Percentiles rank a stretch among this genome's conserved stretches.
Evolutionary conservation across 2,113 vertebrate species (phyloP).

Genomic region (Notechis scutatus): DNA sequence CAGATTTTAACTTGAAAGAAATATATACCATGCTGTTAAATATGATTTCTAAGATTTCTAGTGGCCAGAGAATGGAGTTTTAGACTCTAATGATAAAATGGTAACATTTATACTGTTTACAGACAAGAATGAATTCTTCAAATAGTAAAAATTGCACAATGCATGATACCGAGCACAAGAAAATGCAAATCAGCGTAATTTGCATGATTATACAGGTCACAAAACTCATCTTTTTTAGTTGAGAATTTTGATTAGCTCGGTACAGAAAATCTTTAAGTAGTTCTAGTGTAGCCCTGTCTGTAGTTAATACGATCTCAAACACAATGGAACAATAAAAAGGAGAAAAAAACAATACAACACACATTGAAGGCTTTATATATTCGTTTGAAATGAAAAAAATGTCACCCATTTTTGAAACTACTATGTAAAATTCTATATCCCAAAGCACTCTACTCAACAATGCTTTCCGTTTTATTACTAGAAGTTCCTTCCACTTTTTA

Average conservation of each 20-base stretch:
- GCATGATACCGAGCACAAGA: neutral
- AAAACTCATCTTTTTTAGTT: neutral
- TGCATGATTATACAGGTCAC: neutral
- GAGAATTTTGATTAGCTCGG: neutral
- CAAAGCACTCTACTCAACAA: neutral
- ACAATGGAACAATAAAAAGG: neutral
- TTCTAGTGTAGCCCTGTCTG: neutral
- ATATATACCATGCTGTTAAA: neutral
- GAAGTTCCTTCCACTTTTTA: neutral
- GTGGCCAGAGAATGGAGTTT: neutral
- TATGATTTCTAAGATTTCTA: neutral
- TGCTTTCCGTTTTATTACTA: neutral
- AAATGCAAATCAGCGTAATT: neutral
- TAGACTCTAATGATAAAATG: neutral
- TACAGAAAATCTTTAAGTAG: neutral
- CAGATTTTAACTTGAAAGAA: neutral
- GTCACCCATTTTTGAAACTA: neutral
- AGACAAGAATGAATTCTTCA: neutral
- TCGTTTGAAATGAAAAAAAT: neutral
- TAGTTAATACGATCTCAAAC: neutral
- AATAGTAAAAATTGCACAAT: neutral
- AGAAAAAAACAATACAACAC: neutral
- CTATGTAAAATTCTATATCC: neutral
- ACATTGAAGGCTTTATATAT: neutral
- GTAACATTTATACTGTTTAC: neutral